Percentiles rank a stretch among this genome's conserved stretches.
phyloP scores from a whole-genome alignment of 2,888 invertebrate species.

The Drosophila birchii region DNA sequence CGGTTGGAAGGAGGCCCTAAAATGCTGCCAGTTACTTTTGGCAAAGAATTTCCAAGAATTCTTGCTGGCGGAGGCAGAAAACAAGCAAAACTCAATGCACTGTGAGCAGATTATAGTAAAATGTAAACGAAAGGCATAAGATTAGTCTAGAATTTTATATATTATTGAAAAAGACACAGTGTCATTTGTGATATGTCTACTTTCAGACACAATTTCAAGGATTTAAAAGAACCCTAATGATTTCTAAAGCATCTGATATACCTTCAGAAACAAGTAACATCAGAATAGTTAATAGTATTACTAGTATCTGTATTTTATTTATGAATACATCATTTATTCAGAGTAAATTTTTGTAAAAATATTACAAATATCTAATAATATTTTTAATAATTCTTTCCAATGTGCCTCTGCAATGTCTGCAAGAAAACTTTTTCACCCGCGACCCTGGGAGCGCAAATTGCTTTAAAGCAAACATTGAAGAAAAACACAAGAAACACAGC shows the following conservation, averaged over 20 bases:
- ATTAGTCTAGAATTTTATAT: background rate
- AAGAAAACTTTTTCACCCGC: constrained; percentile 30
- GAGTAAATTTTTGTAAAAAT: background rate
- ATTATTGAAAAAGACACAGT: background rate
- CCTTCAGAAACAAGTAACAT: background rate
- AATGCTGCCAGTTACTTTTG: constrained; percentile 24
- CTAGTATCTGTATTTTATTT: too few relatives aligned
- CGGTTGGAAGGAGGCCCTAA: constrained; percentile 1
- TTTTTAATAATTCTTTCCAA: background rate
- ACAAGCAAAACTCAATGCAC: constrained; percentile 7
- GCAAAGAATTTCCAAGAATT: constrained; percentile 53
- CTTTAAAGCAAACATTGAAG: constrained; percentile 57
- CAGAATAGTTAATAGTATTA: background rate
- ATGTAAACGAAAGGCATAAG: background rate
- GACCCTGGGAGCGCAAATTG: constrained; percentile 66
- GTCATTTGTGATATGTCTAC: too few relatives aligned
- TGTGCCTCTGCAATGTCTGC: constrained; percentile 12
- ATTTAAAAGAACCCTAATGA: too few relatives aligned
- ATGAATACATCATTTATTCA: too few relatives aligned
- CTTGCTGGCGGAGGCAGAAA: constrained; percentile 27
- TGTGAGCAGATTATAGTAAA: constrained; percentile 4
- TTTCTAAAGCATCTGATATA: background rate
- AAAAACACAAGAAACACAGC: constrained; percentile 36
- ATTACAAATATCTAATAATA: background rate
- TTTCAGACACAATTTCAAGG: background rate